Evolutionary conservation across 2,888 invertebrate species (phyloP).

Genomic region (Monochamus alternatus): DNA sequence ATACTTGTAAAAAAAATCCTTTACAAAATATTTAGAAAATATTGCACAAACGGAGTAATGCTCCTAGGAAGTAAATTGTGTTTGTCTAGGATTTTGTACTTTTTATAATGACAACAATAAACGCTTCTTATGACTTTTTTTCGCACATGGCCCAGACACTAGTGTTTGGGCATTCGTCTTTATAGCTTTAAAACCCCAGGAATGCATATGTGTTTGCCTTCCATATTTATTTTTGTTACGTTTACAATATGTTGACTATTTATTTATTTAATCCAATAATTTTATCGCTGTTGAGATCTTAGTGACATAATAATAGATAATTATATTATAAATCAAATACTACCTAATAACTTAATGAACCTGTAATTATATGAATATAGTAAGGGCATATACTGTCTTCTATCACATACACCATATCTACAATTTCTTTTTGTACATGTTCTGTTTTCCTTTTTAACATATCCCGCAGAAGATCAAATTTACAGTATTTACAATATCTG

Average conservation of each 20-base stretch:
- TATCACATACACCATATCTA: conserved; percentile 54
- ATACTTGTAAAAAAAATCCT: conserved; percentile 15
- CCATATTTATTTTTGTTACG: conserved; percentile 48
- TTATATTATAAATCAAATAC: conserved; percentile 45
- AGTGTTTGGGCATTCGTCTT: conserved; percentile 29
- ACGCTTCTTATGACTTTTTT: conserved; percentile 41
- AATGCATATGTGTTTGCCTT: conserved; percentile 47
- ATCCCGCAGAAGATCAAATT: conserved; percentile 56
- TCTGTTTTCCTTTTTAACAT: conserved; percentile 52
- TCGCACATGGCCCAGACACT: conserved; percentile 26
- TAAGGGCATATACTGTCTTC: conserved; percentile 30
- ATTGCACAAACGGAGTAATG: conserved; percentile 11
- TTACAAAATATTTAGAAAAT: neutral
- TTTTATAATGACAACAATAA: conserved; percentile 52
- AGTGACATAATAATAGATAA: conserved; percentile 44
- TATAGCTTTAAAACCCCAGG: conserved; percentile 54
- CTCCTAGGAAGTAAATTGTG: conserved; percentile 32
- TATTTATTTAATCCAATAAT: conserved; percentile 49
- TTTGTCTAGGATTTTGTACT: conserved; percentile 54
- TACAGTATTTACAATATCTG: conserved; percentile 56
- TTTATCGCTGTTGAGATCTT: conserved; percentile 53
- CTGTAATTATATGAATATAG: conserved; percentile 47
- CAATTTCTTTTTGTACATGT: conserved; percentile 37
- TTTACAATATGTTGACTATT: conserved; percentile 43
- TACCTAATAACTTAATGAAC: conserved; percentile 47